Percentiles rank a stretch among this genome's conserved stretches.
These are phyloP conservation scores for Thalassoma bifasciatum DNA, from an alignment of 2,113 vertebrate genomes.

Conservation along the genomic window DNA sequence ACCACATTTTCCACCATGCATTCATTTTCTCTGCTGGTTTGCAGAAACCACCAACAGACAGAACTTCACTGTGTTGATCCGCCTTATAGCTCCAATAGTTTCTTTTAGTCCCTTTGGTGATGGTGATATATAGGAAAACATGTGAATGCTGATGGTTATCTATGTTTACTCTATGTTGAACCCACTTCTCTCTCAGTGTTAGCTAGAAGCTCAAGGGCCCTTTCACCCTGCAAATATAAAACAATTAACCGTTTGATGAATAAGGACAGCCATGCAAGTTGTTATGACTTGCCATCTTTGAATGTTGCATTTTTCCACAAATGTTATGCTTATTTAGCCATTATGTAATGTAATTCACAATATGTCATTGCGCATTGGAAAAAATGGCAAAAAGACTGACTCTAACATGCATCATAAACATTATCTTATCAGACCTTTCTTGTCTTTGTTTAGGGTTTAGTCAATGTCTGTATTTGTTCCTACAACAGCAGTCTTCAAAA, in stretches of 20 bases:
- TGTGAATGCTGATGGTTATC: not conserved
- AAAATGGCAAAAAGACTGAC: not conserved
- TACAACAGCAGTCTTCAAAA: constrained; percentile 27
- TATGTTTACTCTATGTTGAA: not conserved
- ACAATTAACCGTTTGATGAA: no score
- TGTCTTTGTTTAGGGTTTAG: constrained; percentile 46
- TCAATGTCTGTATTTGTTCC: constrained; percentile 49
- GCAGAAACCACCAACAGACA: no score
- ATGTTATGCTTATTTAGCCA: no score
- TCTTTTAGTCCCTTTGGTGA: not conserved
- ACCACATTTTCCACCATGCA: not conserved
- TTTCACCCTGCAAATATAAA: not conserved
- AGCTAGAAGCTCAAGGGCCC: not conserved
- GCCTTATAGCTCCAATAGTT: not conserved
- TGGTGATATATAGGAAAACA: not conserved
- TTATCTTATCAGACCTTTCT: constrained; percentile 48
- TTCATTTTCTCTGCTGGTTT: not conserved
- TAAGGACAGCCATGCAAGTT: not conserved
- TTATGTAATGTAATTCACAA: not conserved
- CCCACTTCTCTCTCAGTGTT: not conserved
- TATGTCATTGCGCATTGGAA: not conserved
- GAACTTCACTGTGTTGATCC: not conserved
- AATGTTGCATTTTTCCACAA: no score
- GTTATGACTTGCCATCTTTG: no score
- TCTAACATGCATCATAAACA: constrained; percentile 27